phyloP scores from a whole-genome alignment of 1,140 invertebrate genomes.

The Ephestia elutella region DNA sequence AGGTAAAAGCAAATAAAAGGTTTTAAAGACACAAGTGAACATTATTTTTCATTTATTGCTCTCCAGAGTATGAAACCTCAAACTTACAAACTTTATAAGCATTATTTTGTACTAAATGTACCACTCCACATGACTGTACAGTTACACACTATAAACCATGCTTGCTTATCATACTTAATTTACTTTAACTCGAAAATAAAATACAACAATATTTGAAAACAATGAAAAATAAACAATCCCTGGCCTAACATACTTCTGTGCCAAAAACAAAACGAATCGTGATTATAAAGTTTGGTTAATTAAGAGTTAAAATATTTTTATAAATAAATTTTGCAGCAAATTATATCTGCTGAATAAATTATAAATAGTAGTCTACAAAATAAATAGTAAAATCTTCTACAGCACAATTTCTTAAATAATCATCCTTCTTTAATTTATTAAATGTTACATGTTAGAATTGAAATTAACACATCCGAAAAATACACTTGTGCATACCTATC shows the following conservation, averaged over 20 bases:
- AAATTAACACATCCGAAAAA: constrained; percentile 13
- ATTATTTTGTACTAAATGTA: constrained; percentile 64
- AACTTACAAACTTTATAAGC: constrained; percentile 44
- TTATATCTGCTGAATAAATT: not conserved
- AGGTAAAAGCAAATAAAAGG: too few species aligned
- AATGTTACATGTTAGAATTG: not conserved
- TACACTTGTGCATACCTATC: constrained; percentile 12
- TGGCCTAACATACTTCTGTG: not conserved
- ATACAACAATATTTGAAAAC: constrained; percentile 20
- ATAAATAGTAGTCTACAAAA: not conserved
- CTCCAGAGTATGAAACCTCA: constrained; percentile 44
- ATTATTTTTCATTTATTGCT: constrained; percentile 61
- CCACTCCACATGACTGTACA: constrained; percentile 37
- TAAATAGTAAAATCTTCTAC: not conserved
- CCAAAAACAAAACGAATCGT: constrained; percentile 5
- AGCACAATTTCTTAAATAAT: not conserved
- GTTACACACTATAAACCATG: constrained; percentile 19
- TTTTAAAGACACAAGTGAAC: constrained; percentile 33
- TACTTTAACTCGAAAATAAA: constrained; percentile 13
- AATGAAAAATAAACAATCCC: constrained; percentile 19
- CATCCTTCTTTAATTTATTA: not conserved
- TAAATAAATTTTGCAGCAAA: not conserved
- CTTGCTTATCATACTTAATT: not conserved
- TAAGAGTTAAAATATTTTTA: too few species aligned
- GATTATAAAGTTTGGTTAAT: not conserved